phyloP scores from a whole-genome alignment of 2,888 invertebrate species.

The Portevinia maculata region DNA sequence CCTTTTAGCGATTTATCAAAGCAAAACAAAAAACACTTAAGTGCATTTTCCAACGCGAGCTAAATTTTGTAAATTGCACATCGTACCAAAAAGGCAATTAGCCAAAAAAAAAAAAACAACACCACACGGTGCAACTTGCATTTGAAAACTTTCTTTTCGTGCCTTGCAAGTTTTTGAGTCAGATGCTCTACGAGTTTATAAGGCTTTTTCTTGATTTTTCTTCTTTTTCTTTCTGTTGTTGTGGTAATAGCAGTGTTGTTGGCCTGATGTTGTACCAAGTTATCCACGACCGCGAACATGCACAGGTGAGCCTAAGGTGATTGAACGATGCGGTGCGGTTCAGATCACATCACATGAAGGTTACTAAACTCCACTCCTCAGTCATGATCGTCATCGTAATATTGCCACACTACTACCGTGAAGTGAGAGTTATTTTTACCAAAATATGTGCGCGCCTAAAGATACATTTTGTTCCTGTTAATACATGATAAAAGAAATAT shows the following conservation, averaged over 20 bases:
- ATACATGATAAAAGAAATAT: conserved; percentile 53
- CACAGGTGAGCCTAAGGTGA: conserved; percentile 70
- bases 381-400: conserved; percentile 35
- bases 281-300: conserved; percentile 32
- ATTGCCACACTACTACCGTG: conserved; percentile 22
- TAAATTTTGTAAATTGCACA: conserved; percentile 47
- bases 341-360: conserved; percentile 72
- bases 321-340: conserved; percentile 70
- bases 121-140: conserved; percentile 28
- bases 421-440: conserved; percentile 72
- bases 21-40: conserved; percentile 31
- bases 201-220: conserved; percentile 24
- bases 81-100: conserved; percentile 67
- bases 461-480: conserved; percentile 47
- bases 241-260: conserved; percentile 24
- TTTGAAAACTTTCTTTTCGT: conserved; percentile 72
- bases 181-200: conserved; percentile 54
- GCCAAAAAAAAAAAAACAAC: conserved; percentile 57
- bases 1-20: conserved; percentile 24
- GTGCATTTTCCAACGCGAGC: conserved; percentile 56
- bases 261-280: conserved; percentile 51
- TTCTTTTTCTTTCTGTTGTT: conserved; percentile 15
- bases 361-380: conserved; percentile 63
- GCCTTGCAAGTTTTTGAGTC: conserved; percentile 51
- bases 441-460: conserved; percentile 30